phyloP scores from a whole-genome alignment of 1,140 invertebrate genomes.

The Zaprionus ghesquierei region DNA sequence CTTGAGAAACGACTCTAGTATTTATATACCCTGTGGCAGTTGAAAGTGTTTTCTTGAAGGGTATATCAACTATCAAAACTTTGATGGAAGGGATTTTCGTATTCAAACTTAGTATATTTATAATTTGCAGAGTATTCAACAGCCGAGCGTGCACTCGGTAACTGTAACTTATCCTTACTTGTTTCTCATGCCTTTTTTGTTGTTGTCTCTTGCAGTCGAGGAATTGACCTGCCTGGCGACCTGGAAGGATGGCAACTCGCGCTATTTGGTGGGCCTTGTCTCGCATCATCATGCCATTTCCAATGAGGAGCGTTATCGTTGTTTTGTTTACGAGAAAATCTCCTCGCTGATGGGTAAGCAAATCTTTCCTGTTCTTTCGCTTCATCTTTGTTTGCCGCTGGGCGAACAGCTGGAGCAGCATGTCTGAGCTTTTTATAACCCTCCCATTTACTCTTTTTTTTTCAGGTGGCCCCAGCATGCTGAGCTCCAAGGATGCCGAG shows the following conservation, averaged over 20 bases:
- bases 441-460: conserved; percentile 25
- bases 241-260: conserved; percentile 94
- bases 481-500: conserved; percentile 84
- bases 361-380: conserved; percentile 40
- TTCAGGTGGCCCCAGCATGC: conserved; percentile 67
- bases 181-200: background rate
- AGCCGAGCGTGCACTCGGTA: background rate
- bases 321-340: conserved; percentile 94
- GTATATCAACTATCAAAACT: too few species aligned
- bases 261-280: conserved; percentile 91
- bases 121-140: background rate
- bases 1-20: background rate
- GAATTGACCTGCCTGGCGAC: conserved; percentile 92
- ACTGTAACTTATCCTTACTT: background rate
- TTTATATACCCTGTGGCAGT: background rate
- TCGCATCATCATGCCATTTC: conserved; percentile 91
- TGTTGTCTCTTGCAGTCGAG: conserved; percentile 87
- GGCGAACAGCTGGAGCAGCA: conserved; percentile 47
- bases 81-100: too few species aligned
- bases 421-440: conserved; percentile 46
- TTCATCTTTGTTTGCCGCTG: background rate
- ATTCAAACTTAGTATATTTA: too few species aligned
- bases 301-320: conserved; percentile 95
- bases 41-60: background rate
- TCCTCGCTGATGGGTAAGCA: conserved; percentile 79